Percentiles rank a stretch among this genome's conserved stretches.
phyloP scores from a whole-genome alignment of 2,888 invertebrate genomes.

The Dusona sp. region DNA sequence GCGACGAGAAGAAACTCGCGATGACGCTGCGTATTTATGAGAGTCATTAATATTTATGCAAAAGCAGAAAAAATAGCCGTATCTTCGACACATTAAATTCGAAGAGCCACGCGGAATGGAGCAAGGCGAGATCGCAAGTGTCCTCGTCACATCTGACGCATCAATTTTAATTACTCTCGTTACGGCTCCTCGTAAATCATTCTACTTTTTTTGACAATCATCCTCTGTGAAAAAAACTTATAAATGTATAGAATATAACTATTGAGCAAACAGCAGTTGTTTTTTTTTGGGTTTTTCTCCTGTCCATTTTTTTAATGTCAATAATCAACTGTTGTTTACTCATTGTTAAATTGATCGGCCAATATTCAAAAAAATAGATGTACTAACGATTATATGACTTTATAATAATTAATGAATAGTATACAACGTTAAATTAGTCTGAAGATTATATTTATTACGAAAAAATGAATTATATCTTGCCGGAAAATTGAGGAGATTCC shows the following conservation, averaged over 20 bases:
- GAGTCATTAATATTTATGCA: conserved; percentile 45
- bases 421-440: not conserved
- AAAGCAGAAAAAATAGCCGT: conserved; percentile 25
- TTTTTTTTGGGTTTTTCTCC: not conserved
- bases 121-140: conserved; percentile 19
- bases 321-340: too few relatives aligned
- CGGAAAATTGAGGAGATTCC: not conserved
- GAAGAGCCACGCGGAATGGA: conserved; percentile 16
- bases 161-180: not conserved
- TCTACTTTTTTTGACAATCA: not conserved
- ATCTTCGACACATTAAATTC: conserved; percentile 37
- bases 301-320: not conserved
- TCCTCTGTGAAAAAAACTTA: not conserved
- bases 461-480: not conserved
- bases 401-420: not conserved
- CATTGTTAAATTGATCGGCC: too few relatives aligned
- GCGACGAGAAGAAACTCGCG: conserved; percentile 48
- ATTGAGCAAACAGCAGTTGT: not conserved
- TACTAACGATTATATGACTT: not conserved
- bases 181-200: not conserved
- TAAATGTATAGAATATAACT: not conserved
- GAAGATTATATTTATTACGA: not conserved
- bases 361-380: not conserved
- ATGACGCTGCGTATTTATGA: conserved; percentile 54
- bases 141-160: conserved; percentile 18